Base-by-base conservation (phyloP, 2,888 invertebrate species). In the Halocaridina rubra region DNA sequence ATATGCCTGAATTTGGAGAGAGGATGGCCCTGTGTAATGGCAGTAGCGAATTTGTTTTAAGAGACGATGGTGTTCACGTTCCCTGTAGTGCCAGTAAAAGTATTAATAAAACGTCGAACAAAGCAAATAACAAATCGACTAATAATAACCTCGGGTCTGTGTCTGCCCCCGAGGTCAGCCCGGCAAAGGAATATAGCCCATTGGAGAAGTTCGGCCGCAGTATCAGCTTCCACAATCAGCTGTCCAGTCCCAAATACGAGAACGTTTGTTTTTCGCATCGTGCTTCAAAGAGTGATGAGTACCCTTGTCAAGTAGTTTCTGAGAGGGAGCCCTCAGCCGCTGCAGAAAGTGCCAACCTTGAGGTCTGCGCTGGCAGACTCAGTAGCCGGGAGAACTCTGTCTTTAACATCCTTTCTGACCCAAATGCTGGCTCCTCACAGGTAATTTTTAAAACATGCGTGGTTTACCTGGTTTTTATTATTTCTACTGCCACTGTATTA, bases 151-250 rank as follows among this genome's bases (percentile, higher is more conserved):
- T 88, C 10, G 88, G 88, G 2, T 88, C 86, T 29, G 75, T 86
- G 19, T 88, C 88, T n/a, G 88, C 88, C 33, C 88, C 88, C 13
- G 88, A 88, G 59, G 86, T 88, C 22, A 88, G 88, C 80, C 88
- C 88, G 1, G 86, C 86, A 29, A 85, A 86, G 57, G 88, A 88
- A 46, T 86, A 86, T 67, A 82, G 85, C 64, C 88, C 78, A 7
- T 75, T 85, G 4, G 86, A 88, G 67, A 86, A 84, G 75, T 86
- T 88, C 46, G 85, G 82, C 32, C 72, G 88, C 33, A 88, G 88
- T 76, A 71, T 88, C 57, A 88, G 88, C 39, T 88, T 88, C 57
- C 88, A 88, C 69, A 88, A 88, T 64, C 88, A 88, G 59, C 86
- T 88, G 22, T 86, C 88, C 10, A 88, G 88, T 30, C 87, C 87